These are phyloP conservation scores for Acipenser transmontanus DNA, from an alignment of 2,797 vertebrate species.

Conservation along the genomic window DNA sequence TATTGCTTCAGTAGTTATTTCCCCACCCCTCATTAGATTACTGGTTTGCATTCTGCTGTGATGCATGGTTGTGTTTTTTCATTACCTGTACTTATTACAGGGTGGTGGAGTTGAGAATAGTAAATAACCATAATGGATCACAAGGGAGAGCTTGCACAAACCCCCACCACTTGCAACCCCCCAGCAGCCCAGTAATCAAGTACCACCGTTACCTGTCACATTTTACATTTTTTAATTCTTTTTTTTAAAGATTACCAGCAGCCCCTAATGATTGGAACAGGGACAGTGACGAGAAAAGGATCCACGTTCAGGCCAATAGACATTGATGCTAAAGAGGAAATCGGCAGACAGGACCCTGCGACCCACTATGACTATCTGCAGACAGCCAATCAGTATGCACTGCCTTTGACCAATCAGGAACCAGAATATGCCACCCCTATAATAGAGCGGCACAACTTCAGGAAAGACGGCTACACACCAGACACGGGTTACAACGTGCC, in stretches of 20 bases:
- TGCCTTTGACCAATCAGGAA: constrained; percentile 65
- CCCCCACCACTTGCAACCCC: too few relatives aligned
- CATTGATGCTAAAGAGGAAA: constrained; percentile 42
- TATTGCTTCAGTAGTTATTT: too few relatives aligned
- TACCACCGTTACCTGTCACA: too few relatives aligned
- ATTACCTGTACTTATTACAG: too few relatives aligned
- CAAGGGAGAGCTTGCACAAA: too few relatives aligned
- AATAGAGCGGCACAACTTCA: constrained; percentile 58
- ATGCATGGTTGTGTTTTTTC: too few relatives aligned
- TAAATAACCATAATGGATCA: too few relatives aligned
- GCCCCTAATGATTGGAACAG: constrained; percentile 72
- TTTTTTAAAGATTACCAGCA: constrained; percentile 65
- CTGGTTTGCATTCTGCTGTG: too few relatives aligned
- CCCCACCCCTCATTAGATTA: too few relatives aligned
- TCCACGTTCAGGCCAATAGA: constrained; percentile 81
- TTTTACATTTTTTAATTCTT: not conserved
- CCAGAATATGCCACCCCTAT: constrained; percentile 81
- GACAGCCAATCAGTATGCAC: constrained; percentile 66
- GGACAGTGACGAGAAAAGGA: constrained; percentile 68
- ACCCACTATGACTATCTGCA: constrained; percentile 66
- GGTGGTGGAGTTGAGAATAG: too few relatives aligned
- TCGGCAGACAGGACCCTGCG: constrained; percentile 26
- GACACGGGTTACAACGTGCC: constrained; percentile 63
- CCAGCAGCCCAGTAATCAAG: too few relatives aligned
- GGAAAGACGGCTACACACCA: constrained; percentile 47